Base-by-base conservation (phyloP, 2,113 vertebrate genomes). In the Alaudala cheleensis region DNA sequence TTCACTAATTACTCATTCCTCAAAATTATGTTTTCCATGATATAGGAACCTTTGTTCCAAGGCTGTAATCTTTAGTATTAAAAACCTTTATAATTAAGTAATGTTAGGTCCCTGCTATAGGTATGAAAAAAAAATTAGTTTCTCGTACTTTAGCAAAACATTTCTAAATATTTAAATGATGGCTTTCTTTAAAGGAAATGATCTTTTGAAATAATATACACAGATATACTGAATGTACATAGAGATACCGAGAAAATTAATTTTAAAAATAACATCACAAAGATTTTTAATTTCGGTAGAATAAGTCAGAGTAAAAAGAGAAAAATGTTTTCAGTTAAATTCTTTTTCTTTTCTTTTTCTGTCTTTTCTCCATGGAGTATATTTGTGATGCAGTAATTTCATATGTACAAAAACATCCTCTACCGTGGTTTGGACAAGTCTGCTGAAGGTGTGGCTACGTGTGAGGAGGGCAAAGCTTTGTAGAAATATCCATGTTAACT, bases 371-470 rank as follows among this genome's bases (percentile, higher is more conserved):
- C 15, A 11, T 44, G 34, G 15, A 84, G 47, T 47, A 44, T 39
- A 14, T 82, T 88, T 83, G 20, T 69, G 6, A n/a, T 50, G 33
- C 17, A 47, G 26, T 70, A 12, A 84, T 89, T 54, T 54, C 61
- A 45, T 24, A 23, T 25, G 4, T 60, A 26, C 31, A 21, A 50
- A 64, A 78, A 71, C 10, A 65, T 11, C 5, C 6, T 29, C 40
- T 88, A 5, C 28, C 66, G 19, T 26, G 65, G 8, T 50, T 93
- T 62, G 37, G 42, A 14, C 54, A 69, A 78, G 21, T 60, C 25
- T n/a, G 12, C 61, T 87, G 37, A 80, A 89, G 61, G 11, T 1
- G 3, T 26, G 15, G 22, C 17, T 71, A 33, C 0, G 0, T 3
- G 4, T 29, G 22, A 65, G 10, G 18, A 67, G 44, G 19, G 14